Base-by-base conservation (phyloP, 1,140 invertebrate species). In the Tetramorium simillimum region DNA sequence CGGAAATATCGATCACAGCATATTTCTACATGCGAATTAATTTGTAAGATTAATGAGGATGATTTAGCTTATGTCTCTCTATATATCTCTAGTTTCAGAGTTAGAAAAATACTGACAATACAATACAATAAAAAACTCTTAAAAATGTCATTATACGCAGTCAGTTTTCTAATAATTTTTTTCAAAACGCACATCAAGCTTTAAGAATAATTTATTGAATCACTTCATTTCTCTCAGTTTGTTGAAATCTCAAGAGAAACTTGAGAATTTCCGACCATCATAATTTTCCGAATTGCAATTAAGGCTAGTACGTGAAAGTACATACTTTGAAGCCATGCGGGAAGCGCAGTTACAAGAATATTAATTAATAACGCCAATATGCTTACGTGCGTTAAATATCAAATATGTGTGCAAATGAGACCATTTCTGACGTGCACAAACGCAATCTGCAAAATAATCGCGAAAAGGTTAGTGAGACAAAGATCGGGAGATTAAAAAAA, bases 311-410 rank as follows among this genome's bases (percentile, higher is more conserved):
- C 3, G 21, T 14, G n/a, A 69, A 43, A 81, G 21, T 81, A 65
- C 65, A 72, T 81, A 53, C 28, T 51, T 37, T 37, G 58, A 18
- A 56, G 18, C 16, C 37, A 18, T 14, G 21, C 10, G 21, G 75
- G 16, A 77, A 77, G n/a, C 33, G 14, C 33, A 40, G 3, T 46
- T n/a, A 14, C 77, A 40, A 70, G 37, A n/a, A 5, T 12, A 28
- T 82, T 90, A 90, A 90, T 90, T 90, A 90, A 88, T 85, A 90
- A 80, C 37, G 63, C 24, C 58, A 73, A 82, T 75, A 62, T 33
- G 58, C 37, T 84, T 75, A 76, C 63, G 37, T 53, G 76, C 43
- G 33, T 77, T 60, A 58, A 82, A 72, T 56, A 58, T 65, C 78
- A 18, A 69, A 60, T 49, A 46, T 37, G 43, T 28, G 46, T 40